Percentiles rank a stretch among this genome's conserved stretches.
Evolutionary conservation across 2,797 vertebrate species (phyloP).

Genomic region (Steatocranus sp.): DNA sequence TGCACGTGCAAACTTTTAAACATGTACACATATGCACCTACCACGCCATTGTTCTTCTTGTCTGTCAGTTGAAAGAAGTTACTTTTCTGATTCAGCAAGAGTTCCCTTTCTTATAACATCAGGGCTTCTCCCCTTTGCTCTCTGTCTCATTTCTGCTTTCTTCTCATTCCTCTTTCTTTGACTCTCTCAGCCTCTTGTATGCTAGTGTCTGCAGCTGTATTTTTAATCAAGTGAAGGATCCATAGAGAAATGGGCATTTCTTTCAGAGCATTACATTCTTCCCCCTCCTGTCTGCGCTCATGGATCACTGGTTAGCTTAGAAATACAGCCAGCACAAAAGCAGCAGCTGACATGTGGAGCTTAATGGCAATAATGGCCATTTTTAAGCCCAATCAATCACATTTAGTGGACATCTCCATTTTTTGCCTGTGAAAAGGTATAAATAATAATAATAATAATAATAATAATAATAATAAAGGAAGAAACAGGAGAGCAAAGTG

Average conservation of each 20-base stretch:
- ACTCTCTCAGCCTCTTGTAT: conserved; percentile 64
- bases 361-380: conserved; percentile 98
- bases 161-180: conserved; percentile 62
- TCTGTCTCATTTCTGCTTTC: conserved; percentile 57
- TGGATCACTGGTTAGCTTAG: conserved; percentile 99
- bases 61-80: conserved; percentile 52
- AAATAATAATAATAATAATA: conserved; percentile 93
- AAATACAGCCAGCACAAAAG: conserved; percentile 95
- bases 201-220: conserved; percentile 88
- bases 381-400: conserved; percentile 99
- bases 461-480: conserved; percentile 67
- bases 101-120: conserved; percentile 61
- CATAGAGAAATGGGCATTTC: conserved; percentile 89
- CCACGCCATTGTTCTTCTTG: conserved; percentile 42
- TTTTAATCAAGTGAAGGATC: conserved; percentile 92
- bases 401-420: conserved; percentile 99
- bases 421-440: conserved; percentile 98
- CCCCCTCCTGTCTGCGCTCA: conserved; percentile 92
- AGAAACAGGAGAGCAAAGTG: conserved; percentile 65
- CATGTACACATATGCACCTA: conserved; percentile 14
- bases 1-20: conserved; percentile 11
- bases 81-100: conserved; percentile 64
- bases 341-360: conserved; percentile 93
- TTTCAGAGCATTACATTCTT: conserved; percentile 89
- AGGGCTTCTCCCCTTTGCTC: conserved; percentile 57